Evolutionary conservation across 2,113 vertebrate genomes (phyloP).

Genomic region (Egretta garzetta): DNA sequence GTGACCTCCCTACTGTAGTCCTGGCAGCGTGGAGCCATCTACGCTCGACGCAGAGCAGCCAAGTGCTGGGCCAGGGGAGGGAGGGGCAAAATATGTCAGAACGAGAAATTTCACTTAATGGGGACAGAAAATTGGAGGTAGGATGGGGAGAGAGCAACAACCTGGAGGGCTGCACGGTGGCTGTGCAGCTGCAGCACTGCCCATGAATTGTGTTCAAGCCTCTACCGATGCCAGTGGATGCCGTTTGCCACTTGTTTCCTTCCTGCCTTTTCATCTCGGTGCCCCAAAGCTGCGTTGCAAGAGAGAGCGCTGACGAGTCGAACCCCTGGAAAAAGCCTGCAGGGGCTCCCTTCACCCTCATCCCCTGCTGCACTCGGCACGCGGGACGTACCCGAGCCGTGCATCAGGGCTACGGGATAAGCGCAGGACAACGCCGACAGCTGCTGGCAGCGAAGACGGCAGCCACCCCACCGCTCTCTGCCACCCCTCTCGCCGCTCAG

Average conservation of each 20-base stretch:
- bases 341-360: background rate
- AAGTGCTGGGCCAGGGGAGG: background rate
- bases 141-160: background rate
- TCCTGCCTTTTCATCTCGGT: background rate
- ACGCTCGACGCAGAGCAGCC: background rate
- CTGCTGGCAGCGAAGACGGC: background rate
- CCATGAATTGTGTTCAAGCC: accelerated
- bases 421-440: background rate
- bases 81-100: background rate
- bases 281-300: background rate
- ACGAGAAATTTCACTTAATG: background rate
- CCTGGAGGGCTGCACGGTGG: background rate
- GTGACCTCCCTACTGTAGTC: background rate
- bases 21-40: background rate
- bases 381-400: accelerated
- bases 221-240: accelerated
- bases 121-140: background rate
- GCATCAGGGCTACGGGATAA: background rate
- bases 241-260: background rate
- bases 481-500: background rate
- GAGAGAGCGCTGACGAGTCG: accelerated
- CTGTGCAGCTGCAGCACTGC: background rate
- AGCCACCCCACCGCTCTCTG: background rate
- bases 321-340: background rate
- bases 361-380: background rate